Conservation (phyloP, 2,888 invertebrate species). For the Dicyrtomina minuta region DNA sequence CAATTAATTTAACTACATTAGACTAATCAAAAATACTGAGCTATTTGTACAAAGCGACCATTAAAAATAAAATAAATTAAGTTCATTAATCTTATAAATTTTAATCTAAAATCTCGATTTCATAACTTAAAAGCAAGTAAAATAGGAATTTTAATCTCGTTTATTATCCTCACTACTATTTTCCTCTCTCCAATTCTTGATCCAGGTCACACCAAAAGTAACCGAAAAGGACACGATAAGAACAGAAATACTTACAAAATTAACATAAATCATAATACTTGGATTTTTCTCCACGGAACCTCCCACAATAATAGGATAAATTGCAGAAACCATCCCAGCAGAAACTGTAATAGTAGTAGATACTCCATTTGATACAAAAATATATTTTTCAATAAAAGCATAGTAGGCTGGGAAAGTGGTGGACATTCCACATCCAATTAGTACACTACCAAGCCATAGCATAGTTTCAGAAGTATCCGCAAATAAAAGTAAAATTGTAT, state of each 20-base stretch:
- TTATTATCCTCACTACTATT: no score
- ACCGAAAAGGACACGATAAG: background rate
- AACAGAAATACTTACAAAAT: slow-evolving; percentile 10
- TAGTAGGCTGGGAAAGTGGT: slow-evolving; percentile 30
- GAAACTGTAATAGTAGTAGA: slow-evolving; percentile 19
- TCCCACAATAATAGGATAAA: slow-evolving; percentile 43
- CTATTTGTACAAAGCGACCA: no score
- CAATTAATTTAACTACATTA: no score
- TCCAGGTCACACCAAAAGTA: background rate
- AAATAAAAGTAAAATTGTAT: slow-evolving; percentile 30
- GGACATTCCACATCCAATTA: slow-evolving; percentile 38
- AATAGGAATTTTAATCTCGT: no score
- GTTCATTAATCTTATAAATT: no score
- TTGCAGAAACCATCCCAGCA: slow-evolving; percentile 27
- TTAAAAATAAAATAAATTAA: no score
- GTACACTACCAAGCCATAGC: slow-evolving; percentile 37
- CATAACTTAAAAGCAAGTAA: no score
- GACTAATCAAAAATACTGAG: no score
- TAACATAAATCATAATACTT: slow-evolving; percentile 18
- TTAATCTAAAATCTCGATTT: no score
- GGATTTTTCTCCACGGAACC: slow-evolving; percentile 29
- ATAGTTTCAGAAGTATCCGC: slow-evolving; percentile 1
- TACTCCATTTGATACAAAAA: slow-evolving; percentile 36
- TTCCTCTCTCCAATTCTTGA: background rate
- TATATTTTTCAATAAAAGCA: slow-evolving; percentile 41